Base-by-base conservation (phyloP, 2,113 vertebrate genomes). In the Boulengeromyrus knoepffleri region DNA sequence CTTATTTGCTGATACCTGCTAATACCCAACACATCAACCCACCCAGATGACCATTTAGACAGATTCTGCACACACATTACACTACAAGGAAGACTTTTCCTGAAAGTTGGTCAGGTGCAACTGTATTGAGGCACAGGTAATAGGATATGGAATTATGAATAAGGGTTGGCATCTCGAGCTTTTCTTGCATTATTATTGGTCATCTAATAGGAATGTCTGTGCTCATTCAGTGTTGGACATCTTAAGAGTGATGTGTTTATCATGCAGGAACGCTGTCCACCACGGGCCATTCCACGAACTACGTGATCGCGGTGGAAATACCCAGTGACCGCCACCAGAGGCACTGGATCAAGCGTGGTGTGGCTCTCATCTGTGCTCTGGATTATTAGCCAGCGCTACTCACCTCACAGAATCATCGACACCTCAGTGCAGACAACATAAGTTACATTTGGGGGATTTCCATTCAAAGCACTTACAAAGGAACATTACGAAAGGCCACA, bases 301-400 rank as follows among this genome's bases (percentile, higher is more conserved):
- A 97, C 0, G 94, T 98, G 90, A 97, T 97, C 4, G 96, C 97
- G 0, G 96, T 98, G 93, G 97, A 98, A 93, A 95, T 98, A 91
- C 97, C 97, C n/a, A 97, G 95, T 0, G 53, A 93, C 86, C 93
- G 90, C 42, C 91, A 92, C 0, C 96, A 97, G 93, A 93, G 94
- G 89, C 97, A 98, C 94, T 98, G 98, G 98, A 97, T 99, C 95
- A 98, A 98, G 94, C 93, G 93, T 39, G 97, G 97, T 42, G 97
- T 97, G 0, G 97, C 97, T 17, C 94, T 99, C 90, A 95, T 98
- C 93, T 99, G 98, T 85, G 95, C 97, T 31, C 95, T 99, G 91
- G 97, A 99, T 93, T 97, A 98, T 92, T 98, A 96, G 89, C 39
- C 24, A 39, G n/a, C 1, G 83, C 4, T 19, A 6, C 27, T 49